A percentile compares a stretch with the other conserved stretches of the same genome.
phyloP scores from a whole-genome alignment of 2,113 vertebrate genomes.

The Lontra canadensis region DNA sequence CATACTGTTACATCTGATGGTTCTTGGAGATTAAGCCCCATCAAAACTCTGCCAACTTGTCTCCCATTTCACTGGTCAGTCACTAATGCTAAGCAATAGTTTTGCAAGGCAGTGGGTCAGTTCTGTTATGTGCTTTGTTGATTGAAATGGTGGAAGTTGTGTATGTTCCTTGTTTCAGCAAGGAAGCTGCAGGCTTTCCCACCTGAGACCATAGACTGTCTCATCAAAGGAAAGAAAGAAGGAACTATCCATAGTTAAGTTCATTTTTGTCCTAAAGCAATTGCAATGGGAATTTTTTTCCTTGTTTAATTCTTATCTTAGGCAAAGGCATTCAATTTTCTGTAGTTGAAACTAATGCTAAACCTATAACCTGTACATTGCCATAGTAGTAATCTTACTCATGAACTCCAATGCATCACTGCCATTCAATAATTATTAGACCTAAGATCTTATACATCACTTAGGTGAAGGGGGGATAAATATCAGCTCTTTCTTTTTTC shows the following conservation, averaged over 20 bases:
- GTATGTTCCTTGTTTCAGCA: not conserved
- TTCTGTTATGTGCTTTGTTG: not conserved
- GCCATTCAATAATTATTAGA: not conserved
- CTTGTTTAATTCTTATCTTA: conserved; percentile 20
- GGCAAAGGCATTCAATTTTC: not conserved
- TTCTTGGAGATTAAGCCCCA: not conserved
- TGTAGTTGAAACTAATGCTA: not conserved
- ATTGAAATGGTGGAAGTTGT: not conserved
- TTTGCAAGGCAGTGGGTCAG: not conserved
- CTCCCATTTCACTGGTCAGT: not conserved
- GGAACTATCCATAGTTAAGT: not conserved
- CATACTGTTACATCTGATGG: not conserved
- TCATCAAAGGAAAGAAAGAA: conserved; percentile 12
- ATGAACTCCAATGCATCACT: not conserved
- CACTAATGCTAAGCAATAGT: not conserved
- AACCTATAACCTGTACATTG: not conserved
- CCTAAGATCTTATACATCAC: not conserved
- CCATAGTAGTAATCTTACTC: not conserved
- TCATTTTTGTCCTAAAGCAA: not conserved
- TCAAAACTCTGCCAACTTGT: conserved; percentile 19
- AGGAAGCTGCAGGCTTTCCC: not conserved
- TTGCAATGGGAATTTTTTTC: not conserved
- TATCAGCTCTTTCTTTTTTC: not conserved
- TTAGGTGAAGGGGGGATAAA: not conserved
- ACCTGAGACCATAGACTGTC: not conserved